Percentiles rank a stretch among this genome's conserved stretches.
Evolutionary conservation across 2,113 vertebrate genomes (phyloP).

Genomic region (Xyliphius kryptos): DNA sequence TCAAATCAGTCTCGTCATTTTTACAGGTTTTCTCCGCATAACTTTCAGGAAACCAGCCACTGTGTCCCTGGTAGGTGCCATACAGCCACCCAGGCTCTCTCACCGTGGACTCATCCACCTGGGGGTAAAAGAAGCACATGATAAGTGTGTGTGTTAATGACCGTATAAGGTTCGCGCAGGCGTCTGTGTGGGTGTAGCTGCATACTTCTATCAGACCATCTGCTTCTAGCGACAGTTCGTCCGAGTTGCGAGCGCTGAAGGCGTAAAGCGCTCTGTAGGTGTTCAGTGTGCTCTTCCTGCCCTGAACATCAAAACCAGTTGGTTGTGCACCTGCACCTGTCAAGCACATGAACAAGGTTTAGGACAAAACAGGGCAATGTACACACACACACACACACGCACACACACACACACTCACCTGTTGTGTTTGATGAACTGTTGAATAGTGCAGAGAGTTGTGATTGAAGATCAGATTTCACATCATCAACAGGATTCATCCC

Average conservation of each 20-base stretch:
- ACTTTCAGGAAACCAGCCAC: constrained; percentile 95
- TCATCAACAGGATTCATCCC: no score
- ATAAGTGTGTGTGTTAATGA: not conserved
- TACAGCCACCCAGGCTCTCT: constrained; percentile 93
- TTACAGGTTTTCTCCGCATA: constrained; percentile 83
- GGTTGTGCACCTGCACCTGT: constrained; percentile 56
- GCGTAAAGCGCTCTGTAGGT: constrained; percentile 85
- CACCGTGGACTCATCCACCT: constrained; percentile 87
- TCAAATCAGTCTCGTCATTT: constrained; percentile 58
- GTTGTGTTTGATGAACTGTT: constrained; percentile 53
- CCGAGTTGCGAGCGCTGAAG: constrained; percentile 84
- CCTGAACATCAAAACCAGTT: constrained; percentile 35
- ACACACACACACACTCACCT: no score
- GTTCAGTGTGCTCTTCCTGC: constrained; percentile 55
- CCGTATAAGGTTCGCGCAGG: not conserved
- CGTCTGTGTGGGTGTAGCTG: constrained; percentile 5
- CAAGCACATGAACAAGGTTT: no score
- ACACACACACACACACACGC: no score
- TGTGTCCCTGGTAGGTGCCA: constrained; percentile 76
- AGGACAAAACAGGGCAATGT: no score
- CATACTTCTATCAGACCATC: constrained; percentile 84
- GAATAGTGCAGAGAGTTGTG: constrained; percentile 54
- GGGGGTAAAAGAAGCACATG: constrained; percentile 27
- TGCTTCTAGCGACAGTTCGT: constrained; percentile 85
- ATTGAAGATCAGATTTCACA: constrained; percentile 50